Percentiles rank a stretch among this genome's conserved stretches.
phyloP scores from a whole-genome alignment of 2,888 invertebrate genomes.

The Blera fallax region DNA sequence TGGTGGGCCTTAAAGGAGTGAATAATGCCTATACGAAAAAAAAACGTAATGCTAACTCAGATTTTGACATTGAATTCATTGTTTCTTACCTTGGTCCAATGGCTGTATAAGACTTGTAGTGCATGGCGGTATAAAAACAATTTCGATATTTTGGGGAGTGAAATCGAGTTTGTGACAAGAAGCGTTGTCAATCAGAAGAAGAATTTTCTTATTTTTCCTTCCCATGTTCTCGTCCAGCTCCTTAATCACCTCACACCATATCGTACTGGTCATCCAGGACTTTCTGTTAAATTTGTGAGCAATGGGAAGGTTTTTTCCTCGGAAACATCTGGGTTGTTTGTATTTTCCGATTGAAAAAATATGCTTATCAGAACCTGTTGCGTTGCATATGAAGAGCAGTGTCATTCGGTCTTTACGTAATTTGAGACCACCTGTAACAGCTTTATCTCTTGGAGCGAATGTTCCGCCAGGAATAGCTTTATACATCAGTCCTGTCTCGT shows the following conservation, averaged over 20 bases:
- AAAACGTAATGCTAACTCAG: background rate
- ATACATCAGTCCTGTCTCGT: background rate
- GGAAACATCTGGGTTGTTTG: background rate
- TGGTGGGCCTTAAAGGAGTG: background rate
- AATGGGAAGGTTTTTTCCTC: conserved; percentile 9
- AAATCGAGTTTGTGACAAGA: conserved; percentile 28
- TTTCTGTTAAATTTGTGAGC: conserved; percentile 27
- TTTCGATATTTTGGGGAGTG: conserved; percentile 13
- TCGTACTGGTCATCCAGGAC: conserved; percentile 33
- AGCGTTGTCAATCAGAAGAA: conserved; percentile 12
- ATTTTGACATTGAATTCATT: background rate
- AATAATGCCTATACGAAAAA: background rate
- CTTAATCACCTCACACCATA: conserved; percentile 34
- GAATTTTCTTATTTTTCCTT: conserved; percentile 9
- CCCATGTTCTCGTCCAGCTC: conserved; percentile 12
- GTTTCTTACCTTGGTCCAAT: conserved; percentile 15
- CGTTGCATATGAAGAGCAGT: conserved; percentile 38
- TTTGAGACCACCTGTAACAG: background rate
- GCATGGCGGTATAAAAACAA: conserved; percentile 26
- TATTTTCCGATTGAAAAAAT: conserved; percentile 28
- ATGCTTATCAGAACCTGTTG: conserved; percentile 37
- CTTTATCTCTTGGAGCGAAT: background rate
- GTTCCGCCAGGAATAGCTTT: background rate
- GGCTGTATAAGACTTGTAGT: conserved; percentile 32
- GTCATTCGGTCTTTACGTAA: conserved; percentile 1